Percentiles rank a stretch among this genome's conserved stretches.
Conservation (phyloP, 2,113 vertebrate species). For the Beaufortia kweichowensis region DNA sequence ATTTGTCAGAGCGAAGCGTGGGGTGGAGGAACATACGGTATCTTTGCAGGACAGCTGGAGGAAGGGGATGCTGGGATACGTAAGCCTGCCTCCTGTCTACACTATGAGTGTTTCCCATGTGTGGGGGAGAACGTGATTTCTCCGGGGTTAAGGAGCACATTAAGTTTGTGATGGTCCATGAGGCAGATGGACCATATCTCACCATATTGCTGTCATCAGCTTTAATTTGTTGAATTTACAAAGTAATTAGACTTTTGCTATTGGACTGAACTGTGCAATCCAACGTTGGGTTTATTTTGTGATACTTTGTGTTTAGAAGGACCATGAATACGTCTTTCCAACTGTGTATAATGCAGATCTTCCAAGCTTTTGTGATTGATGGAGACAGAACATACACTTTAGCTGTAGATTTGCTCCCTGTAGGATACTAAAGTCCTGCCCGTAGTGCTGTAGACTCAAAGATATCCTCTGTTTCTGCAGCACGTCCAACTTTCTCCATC, state of each 20-base stretch:
- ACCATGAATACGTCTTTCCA: conserved; percentile 6
- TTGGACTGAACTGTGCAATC: too few relatives aligned
- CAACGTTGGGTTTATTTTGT: too few relatives aligned
- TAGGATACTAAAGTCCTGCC: conserved; percentile 5
- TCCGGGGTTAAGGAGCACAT: conserved; percentile 18
- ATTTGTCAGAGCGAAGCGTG: conserved; percentile 24
- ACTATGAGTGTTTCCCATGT: conserved; percentile 1
- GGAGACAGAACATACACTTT: conserved; percentile 23
- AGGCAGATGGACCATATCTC: conserved; percentile 23
- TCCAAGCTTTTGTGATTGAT: not conserved
- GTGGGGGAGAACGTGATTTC: conserved; percentile 1
- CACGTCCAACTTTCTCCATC: not conserved
- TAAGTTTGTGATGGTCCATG: not conserved
- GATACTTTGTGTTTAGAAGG: conserved; percentile 3
- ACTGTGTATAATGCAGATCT: conserved; percentile 14
- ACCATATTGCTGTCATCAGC: not conserved
- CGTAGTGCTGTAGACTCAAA: too few relatives aligned
- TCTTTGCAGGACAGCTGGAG: conserved; percentile 42
- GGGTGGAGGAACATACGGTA: conserved; percentile 16
- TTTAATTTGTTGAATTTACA: conserved; percentile 9
- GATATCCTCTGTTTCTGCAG: not conserved
- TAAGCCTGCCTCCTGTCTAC: not conserved
- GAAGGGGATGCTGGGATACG: not conserved
- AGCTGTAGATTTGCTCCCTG: conserved; percentile 31
- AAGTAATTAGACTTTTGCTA: too few relatives aligned